Percentiles rank a stretch among this genome's conserved stretches.
phyloP scores from a whole-genome alignment of 2,888 invertebrate genomes.

The Hesperia comma region DNA sequence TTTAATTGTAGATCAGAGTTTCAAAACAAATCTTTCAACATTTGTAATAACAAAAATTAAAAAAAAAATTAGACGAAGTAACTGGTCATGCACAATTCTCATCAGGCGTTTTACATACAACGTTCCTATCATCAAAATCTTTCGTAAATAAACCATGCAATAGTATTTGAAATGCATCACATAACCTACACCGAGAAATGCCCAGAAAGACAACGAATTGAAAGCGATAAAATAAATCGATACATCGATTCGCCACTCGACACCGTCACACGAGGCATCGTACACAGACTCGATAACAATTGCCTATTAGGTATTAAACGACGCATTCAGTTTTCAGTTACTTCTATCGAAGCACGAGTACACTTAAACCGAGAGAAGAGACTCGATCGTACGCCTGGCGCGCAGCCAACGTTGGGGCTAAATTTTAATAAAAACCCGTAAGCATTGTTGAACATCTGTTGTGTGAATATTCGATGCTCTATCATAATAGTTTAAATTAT shows the following conservation, averaged over 20 bases:
- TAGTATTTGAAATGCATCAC: no score
- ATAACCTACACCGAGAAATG: no score
- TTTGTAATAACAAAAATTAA: no score
- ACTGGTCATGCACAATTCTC: no score
- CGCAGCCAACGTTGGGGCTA: constrained; percentile 54
- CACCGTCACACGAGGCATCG: not conserved
- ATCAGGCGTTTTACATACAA: no score
- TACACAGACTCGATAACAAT: not conserved
- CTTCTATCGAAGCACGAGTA: not conserved
- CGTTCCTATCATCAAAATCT: no score
- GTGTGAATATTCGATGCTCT: constrained; percentile 22
- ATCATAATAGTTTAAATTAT: constrained; percentile 25
- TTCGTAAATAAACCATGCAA: no score
- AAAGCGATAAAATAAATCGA: not conserved
- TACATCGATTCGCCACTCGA: not conserved
- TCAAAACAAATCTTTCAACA: no score
- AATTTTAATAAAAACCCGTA: constrained; percentile 63
- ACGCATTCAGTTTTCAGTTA: not conserved
- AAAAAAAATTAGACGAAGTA: no score
- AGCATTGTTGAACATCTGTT: constrained; percentile 64
- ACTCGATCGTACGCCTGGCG: constrained; percentile 52
- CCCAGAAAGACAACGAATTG: no score
- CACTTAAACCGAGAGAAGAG: not conserved
- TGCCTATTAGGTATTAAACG: constrained; percentile 4
- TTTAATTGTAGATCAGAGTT: no score